phyloP scores from a whole-genome alignment of 2,113 vertebrate species.

The Psettodes erumei region DNA sequence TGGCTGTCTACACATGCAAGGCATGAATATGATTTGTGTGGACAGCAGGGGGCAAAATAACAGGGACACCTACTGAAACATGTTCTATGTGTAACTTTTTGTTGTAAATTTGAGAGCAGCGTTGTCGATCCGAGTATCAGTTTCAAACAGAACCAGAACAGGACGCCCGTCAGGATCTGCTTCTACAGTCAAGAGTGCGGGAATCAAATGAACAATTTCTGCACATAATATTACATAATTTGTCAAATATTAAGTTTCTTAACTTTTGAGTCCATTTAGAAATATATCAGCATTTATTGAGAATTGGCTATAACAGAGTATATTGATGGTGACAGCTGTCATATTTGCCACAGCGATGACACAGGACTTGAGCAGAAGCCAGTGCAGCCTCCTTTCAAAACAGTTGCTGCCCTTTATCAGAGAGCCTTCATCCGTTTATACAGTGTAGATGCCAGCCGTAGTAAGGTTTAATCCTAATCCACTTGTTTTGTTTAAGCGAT shows the following conservation, averaged over 20 bases:
- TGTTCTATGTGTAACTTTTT: too few relatives aligned
- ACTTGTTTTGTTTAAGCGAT: constrained; percentile 74
- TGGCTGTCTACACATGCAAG: not conserved
- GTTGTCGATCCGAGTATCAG: too few relatives aligned
- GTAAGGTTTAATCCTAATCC: constrained; percentile 83
- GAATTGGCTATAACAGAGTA: not conserved
- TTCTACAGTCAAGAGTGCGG: not conserved
- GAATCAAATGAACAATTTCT: not conserved
- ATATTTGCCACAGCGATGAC: not conserved
- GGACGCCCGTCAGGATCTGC: not conserved
- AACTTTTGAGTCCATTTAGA: not conserved
- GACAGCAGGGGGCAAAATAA: not conserved
- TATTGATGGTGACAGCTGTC: not conserved
- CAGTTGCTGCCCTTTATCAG: constrained; percentile 68
- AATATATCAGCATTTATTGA: not conserved
- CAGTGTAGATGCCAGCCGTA: constrained; percentile 48
- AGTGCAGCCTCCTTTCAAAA: constrained; percentile 26
- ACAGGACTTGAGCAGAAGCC: constrained; percentile 1
- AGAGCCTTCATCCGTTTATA: constrained; percentile 69
- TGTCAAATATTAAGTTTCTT: too few relatives aligned
- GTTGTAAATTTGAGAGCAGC: too few relatives aligned
- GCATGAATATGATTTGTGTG: not conserved
- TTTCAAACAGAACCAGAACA: too few relatives aligned
- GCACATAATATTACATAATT: not conserved
- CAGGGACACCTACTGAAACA: not conserved